phyloP scores from a whole-genome alignment of 1,140 invertebrate genomes.

The Drosophila carrolli region DNA sequence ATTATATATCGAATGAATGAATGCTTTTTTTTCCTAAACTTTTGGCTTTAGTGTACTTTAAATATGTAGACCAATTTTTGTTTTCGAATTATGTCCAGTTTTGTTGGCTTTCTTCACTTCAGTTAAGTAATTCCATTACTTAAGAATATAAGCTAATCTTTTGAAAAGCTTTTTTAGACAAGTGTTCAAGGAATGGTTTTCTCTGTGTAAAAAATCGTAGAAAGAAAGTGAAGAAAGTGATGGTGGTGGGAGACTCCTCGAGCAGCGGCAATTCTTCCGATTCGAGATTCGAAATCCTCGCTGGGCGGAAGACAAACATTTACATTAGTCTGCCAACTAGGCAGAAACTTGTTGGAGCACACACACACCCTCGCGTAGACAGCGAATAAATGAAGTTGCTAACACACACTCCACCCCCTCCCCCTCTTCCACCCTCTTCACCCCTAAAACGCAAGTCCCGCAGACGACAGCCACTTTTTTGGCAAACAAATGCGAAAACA shows the following conservation, averaged over 20 bases:
- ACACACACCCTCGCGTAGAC: neutral
- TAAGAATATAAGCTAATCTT: too few relatives aligned
- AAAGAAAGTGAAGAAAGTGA: neutral
- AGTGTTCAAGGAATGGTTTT: neutral
- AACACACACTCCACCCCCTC: constrained; percentile 29
- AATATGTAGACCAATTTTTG: too few relatives aligned
- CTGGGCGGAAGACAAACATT: constrained; percentile 41
- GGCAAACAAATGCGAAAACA: constrained; percentile 69
- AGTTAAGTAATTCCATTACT: too few relatives aligned
- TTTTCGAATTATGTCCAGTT: too few relatives aligned
- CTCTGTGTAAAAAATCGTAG: neutral
- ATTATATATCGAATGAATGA: too few relatives aligned
- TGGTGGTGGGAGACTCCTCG: neutral
- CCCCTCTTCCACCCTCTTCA: neutral
- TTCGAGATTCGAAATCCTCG: constrained; percentile 4
- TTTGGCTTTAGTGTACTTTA: too few relatives aligned
- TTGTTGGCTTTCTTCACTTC: too few relatives aligned
- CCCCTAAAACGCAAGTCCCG: neutral
- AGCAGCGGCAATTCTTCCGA: neutral
- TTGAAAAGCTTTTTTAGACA: too few relatives aligned
- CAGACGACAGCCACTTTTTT: constrained; percentile 25
- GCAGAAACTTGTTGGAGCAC: constrained; percentile 51
- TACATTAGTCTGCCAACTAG: constrained; percentile 44
- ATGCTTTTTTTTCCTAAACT: too few relatives aligned
- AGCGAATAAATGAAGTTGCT: constrained; percentile 52